Evolutionary conservation across 2,113 vertebrate species (phyloP), one percentile per base, ranked within the genome.

Genomic region (Phainopepla nitens): DNA sequence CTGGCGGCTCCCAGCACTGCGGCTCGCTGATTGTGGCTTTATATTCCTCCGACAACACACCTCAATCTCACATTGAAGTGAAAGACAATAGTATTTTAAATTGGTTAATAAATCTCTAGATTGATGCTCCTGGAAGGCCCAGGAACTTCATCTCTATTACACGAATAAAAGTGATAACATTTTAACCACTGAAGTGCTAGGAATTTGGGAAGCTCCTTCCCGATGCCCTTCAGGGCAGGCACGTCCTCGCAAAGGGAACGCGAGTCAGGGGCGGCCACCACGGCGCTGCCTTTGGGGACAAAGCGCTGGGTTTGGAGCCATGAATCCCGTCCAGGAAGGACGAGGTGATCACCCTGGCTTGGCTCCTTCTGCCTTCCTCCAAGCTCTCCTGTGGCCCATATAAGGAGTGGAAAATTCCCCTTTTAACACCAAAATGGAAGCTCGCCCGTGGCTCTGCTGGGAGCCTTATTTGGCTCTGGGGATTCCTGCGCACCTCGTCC

Each of bases 41-140:
- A 98, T 99, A 98, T 99, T 98, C 98, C 98, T 98, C 96, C 98
- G 97, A 97, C 98, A 98, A 98, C 98, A 98, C 97, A 97, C 98
- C 98, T 99, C 99, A 98, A 99, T 99, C 98, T 98, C 98, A 98
- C 98, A 99, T 98, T 98, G 98, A 99, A 99, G 99, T 98, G 98
- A 99, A 99, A 99, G 99, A 99, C 99, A 99, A 99, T 99, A 99
- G 98, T 99, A 98, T 98, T 99, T 99, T 99, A 99, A 99, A 99
- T 99, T 99, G 99, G 98, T 98, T 99, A 99, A 99, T 99, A 99
- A 99, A 99, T 99, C 99, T 99, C 98, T 56, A 98, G 98, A 98
- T 98, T 97, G 98, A 98, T 98, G 98, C 98, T 96, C 98, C 98
- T 98, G 96, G 98, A 99, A 98, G 98, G 98, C 97, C 97, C 92